Percentiles rank a stretch among this genome's conserved stretches.
These are phyloP conservation scores for Microtus oregoni DNA, from an alignment of 2,113 vertebrate species.

Conservation along the genomic window DNA sequence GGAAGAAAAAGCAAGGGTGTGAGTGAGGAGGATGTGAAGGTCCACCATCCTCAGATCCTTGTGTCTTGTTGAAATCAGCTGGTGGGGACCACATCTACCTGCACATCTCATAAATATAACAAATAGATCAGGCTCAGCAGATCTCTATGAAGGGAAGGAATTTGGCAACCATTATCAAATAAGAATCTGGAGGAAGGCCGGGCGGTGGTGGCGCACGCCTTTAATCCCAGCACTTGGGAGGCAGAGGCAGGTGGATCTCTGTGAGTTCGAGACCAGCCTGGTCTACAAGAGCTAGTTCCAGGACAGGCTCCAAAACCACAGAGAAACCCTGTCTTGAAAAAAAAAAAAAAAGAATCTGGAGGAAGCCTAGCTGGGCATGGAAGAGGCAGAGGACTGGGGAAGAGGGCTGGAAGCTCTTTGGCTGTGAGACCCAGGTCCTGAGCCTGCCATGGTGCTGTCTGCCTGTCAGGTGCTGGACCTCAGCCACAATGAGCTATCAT, in stretches of 20 bases:
- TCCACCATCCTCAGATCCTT: neutral
- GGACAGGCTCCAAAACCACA: no score
- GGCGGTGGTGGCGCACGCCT: no score
- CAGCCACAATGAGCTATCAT: slow-evolving; percentile 83
- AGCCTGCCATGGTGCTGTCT: neutral
- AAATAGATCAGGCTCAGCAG: neutral
- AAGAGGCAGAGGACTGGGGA: neutral
- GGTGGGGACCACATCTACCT: neutral
- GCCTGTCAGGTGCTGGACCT: slow-evolving; percentile 79
- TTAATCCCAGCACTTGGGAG: no score
- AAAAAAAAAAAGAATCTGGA: neutral
- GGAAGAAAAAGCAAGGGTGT: neutral
- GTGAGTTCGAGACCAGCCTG: no score
- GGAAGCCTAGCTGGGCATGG: neutral
- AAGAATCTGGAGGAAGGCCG: neutral
- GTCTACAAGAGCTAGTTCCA: no score
- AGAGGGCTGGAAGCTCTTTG: neutral
- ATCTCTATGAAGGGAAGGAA: neutral
- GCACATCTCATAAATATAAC: no score
- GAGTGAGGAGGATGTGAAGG: no score
- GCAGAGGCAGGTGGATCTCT: no score
- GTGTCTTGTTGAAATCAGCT: neutral
- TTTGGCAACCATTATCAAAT: neutral
- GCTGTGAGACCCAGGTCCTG: neutral
- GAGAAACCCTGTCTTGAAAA: no score